Conservation (phyloP, 2,888 invertebrate genomes). For the Brachynemurus nebulosus region DNA sequence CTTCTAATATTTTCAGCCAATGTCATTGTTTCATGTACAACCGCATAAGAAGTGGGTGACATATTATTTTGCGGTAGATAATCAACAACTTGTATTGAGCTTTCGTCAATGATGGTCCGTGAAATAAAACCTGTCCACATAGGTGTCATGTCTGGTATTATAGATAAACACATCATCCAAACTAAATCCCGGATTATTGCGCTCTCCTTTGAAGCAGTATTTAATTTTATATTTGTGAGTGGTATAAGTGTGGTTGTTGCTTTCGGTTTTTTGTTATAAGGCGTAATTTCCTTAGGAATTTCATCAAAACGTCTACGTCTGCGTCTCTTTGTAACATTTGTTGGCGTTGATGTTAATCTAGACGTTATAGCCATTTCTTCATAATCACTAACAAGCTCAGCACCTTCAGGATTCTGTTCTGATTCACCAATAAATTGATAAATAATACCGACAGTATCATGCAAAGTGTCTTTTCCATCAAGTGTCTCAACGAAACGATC, state of each 20-base stretch:
- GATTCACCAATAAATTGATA: background rate
- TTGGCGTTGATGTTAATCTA: background rate
- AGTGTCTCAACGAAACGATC: background rate
- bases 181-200: background rate
- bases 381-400: constrained; percentile 8
- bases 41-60: background rate
- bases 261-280: background rate
- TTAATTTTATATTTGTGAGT: background rate
- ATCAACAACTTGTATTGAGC: too few species aligned
- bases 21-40: background rate
- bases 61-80: background rate
- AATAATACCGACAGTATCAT: too few species aligned
- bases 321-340: background rate
- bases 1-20: background rate
- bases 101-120: too few species aligned
- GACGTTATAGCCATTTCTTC: background rate
- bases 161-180: background rate
- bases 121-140: too few species aligned
- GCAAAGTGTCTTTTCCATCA: background rate
- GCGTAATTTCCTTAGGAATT: background rate
- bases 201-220: background rate
- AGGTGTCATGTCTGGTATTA: constrained; percentile 12
- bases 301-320: background rate
- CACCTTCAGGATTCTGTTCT: too few species aligned
- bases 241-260: too few species aligned